Percentiles rank a stretch among this genome's conserved stretches.
phyloP scores from a whole-genome alignment of 2,888 invertebrate genomes.

The Quadriops clusia region DNA sequence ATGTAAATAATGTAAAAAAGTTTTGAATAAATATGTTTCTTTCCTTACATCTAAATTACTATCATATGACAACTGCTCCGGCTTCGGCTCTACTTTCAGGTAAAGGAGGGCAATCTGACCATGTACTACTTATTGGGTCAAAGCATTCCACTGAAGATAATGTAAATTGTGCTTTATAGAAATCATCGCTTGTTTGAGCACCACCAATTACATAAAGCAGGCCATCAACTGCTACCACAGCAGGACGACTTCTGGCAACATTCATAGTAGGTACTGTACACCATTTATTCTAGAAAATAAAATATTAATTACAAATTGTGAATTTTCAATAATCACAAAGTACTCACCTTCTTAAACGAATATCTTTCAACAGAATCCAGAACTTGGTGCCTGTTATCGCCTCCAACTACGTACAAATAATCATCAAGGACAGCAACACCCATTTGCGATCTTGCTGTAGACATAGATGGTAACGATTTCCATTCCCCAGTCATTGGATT shows the following conservation, averaged over 20 bases:
- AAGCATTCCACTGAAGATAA: slow-evolving; percentile 75
- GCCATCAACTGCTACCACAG: slow-evolving; percentile 75
- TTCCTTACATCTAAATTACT: too few relatives aligned
- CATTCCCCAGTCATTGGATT: slow-evolving; percentile 73
- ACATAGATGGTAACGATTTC: slow-evolving; percentile 65
- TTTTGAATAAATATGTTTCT: too few relatives aligned
- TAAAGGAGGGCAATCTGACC: slow-evolving; percentile 68
- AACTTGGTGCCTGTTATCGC: slow-evolving; percentile 72
- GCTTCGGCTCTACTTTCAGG: slow-evolving; percentile 80
- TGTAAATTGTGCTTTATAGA: slow-evolving; percentile 76
- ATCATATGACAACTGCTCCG: slow-evolving; percentile 56
- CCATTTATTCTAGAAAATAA: slow-evolving; percentile 57
- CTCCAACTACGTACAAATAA: slow-evolving; percentile 78
- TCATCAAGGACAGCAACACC: slow-evolving; percentile 78
- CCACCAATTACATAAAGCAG: slow-evolving; percentile 76
- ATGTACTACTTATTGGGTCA: slow-evolving; percentile 63
- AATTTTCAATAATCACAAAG: not conserved
- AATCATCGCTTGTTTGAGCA: slow-evolving; percentile 68
- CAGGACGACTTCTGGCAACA: slow-evolving; percentile 68
- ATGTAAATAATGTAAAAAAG: too few relatives aligned
- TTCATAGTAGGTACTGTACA: slow-evolving; percentile 60
- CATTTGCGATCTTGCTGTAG: slow-evolving; percentile 74
- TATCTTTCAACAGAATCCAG: slow-evolving; percentile 75
- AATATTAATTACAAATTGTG: too few relatives aligned
- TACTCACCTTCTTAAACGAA: slow-evolving; percentile 60